Evolutionary conservation across 2,888 invertebrate genomes (phyloP).

Genomic region (Rhabditoides inermis): DNA sequence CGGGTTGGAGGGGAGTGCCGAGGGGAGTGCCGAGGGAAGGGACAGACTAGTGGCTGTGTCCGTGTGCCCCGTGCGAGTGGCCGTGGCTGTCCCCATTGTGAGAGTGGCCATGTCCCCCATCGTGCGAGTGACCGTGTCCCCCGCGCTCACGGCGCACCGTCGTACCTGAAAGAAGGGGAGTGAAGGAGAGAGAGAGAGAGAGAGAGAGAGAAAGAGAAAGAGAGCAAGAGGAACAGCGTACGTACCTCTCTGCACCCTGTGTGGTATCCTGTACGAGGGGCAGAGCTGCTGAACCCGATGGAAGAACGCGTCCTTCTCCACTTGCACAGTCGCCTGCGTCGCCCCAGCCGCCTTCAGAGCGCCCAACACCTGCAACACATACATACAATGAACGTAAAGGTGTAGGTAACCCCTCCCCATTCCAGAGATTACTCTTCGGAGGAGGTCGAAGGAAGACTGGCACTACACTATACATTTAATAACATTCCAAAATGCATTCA

Average conservation of each 20-base stretch:
- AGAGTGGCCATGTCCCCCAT: slow-evolving; percentile 8
- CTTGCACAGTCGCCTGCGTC: slow-evolving; percentile 55
- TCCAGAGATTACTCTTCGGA: too few relatives aligned
- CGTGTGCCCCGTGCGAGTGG: slow-evolving; percentile 12
- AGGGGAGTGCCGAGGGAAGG: too few relatives aligned
- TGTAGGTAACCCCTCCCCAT: too few relatives aligned
- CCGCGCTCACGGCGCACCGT: slow-evolving; percentile 11
- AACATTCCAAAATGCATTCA: too few relatives aligned
- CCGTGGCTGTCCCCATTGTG: slow-evolving; percentile 9
- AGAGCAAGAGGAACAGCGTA: too few relatives aligned
- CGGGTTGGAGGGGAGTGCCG: too few relatives aligned
- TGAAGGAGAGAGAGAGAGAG: background rate
- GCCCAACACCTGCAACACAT: slow-evolving; percentile 19
- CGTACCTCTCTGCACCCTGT: too few relatives aligned
- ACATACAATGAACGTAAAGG: too few relatives aligned
- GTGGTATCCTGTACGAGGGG: slow-evolving; percentile 21
- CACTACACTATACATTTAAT: too few relatives aligned
- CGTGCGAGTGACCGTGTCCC: slow-evolving; percentile 18
- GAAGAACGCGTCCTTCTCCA: slow-evolving; percentile 56
- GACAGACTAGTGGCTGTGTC: slow-evolving; percentile 9
- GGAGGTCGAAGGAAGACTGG: too few relatives aligned
- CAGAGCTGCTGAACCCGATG: slow-evolving; percentile 52
- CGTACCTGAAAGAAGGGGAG: slow-evolving; percentile 8
- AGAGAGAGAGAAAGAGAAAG: background rate
- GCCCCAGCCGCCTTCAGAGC: slow-evolving; percentile 51